Evolutionary conservation across 2,888 invertebrate genomes (phyloP), one percentile per base, ranked within the genome.

Genomic region (Apamea epomidion): DNA sequence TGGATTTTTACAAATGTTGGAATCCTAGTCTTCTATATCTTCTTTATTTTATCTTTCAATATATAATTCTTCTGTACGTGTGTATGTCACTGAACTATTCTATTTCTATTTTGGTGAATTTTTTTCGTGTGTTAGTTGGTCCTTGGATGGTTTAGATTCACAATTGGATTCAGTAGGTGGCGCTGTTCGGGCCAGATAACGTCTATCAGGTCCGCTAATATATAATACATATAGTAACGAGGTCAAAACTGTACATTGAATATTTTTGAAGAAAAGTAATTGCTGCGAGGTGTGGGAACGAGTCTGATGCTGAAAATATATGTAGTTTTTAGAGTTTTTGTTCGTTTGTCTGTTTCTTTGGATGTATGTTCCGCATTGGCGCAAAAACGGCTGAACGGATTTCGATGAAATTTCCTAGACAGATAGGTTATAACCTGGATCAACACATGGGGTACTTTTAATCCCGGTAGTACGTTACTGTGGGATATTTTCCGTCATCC

Each of bases 1-100:
- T 64, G 67, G 74, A 87, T 81, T 91, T 88, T 88, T 78, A 69
- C 70, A 75, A 73, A 85, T 71, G 78, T 76, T 74, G 14, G 2
- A 37, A 65, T 60, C 37, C 18, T 60, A 37, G 60, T n/a, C 12
- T 72, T 65, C 8, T 32, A 6, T 10, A 69, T 37, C 14, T 60
- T n/a, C 58, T 58, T 25, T n/a, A 58, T n/a, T 8, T 58, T 58
- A 54, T 14, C 16, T 48, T 42, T 42, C 42, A 7, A 25, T 58
- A 60, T 60, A 60, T 60, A n/a, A 60, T n/a, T 51, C 21, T 32
- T 29, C 62, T 62, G 2, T 62, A 62, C 14, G 5, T 60, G 7
- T 54, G 8, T 54, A 54, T 54, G 8, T 54, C 54, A 8, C 54
- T 21, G 21, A 21, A 54, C 54, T 21, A 8, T 54, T 58, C 25